phyloP scores from a whole-genome alignment of 1,140 invertebrate species.

The Arctopsyche grandis region DNA sequence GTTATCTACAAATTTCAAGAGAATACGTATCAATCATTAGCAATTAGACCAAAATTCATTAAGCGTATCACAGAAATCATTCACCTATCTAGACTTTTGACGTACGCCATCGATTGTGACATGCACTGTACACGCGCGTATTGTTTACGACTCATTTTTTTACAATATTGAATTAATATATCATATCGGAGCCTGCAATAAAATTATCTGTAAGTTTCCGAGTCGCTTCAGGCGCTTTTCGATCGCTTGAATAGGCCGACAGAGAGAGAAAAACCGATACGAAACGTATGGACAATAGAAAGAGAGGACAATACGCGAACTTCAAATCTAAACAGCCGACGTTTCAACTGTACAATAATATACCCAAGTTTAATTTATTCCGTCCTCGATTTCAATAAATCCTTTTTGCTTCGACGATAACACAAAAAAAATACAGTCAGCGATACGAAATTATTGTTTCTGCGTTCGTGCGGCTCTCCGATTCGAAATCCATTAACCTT shows the following conservation, averaged over 20 bases:
- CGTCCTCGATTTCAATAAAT: background rate
- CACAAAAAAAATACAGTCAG: background rate
- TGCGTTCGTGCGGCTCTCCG: background rate
- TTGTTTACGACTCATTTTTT: no score
- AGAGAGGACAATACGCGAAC: no score
- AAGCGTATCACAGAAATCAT: no score
- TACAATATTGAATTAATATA: constrained; percentile 15
- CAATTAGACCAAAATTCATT: no score
- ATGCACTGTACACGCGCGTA: no score
- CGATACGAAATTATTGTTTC: background rate
- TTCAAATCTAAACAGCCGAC: no score
- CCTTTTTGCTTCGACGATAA: background rate
- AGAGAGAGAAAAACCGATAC: background rate
- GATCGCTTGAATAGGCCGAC: constrained; percentile 1
- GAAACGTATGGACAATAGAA: background rate
- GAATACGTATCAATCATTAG: no score
- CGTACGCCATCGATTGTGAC: no score
- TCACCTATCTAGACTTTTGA: no score
- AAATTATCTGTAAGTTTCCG: constrained; percentile 5
- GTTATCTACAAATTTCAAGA: no score
- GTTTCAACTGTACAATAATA: no score
- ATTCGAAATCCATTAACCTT: constrained; percentile 35
- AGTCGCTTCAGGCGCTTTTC: constrained; percentile 8
- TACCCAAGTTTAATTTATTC: background rate
- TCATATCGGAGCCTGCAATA: constrained; percentile 10